Evolutionary conservation across 2,113 vertebrate species (phyloP), one percentile per base, ranked within the genome.

Genomic region (Rhea pennata): DNA sequence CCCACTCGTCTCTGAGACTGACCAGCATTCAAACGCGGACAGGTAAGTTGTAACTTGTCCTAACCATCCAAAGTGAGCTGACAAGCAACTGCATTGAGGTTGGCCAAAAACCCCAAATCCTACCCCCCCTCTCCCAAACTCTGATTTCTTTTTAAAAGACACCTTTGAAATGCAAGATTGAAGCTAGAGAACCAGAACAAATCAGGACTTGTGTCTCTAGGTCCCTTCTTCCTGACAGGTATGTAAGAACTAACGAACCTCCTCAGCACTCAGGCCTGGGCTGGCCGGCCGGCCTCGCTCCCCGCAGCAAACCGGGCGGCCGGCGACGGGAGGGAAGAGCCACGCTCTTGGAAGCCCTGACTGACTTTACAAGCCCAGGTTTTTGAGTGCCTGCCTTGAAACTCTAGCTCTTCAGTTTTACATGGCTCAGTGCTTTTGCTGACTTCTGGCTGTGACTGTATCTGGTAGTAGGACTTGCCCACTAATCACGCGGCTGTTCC

Each of bases 391-490:
- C 78, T 73, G 29, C 58, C 33, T 48, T 59, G 67, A 64, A 77
- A 53, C 16, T 50, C 36, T 5, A 6, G 71, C 50, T 16, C 22
- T 36, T 84, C 65, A 66, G 5, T 87, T 86, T 64, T 64, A 22
- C 7, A 9, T 36, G 29, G 33, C n/a, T 71, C 0, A 0, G 31
- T 75, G 66, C 16, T 78, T 93, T 65, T n/a, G 36, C 78, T 73
- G 53, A 46, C 44, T 39, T 76, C 44, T 2, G 9, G 9, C 42
- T 15, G 74, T 0, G 3, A 80, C 40, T 2, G 0, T 3, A 9
- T 33, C 70, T 48, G 92, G 36, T 0, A 69, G 70, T 27, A 76
- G 77, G 89, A 53, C 61, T 62, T 48, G 31, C 48, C 31, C 48
- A 42, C 4, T 11, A 48, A 58, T 31, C 64, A 77, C 0, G 3